These are phyloP conservation scores for Bombycilla garrulus DNA, from an alignment of 2,113 vertebrate species.

Conservation along the genomic window DNA sequence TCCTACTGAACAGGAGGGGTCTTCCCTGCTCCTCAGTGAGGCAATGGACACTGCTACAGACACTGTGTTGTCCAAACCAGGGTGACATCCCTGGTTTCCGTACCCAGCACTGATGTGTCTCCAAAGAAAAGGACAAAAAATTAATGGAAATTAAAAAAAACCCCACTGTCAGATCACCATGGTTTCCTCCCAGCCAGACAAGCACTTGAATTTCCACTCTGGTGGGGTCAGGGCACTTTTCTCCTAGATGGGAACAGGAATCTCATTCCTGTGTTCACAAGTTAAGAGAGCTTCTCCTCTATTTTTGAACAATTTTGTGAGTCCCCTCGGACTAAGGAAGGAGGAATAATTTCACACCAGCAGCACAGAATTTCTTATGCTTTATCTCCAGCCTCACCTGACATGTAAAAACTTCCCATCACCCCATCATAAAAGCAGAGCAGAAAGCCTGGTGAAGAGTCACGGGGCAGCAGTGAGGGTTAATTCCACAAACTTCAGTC, in stretches of 20 bases:
- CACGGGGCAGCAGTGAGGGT: rapidly evolving
- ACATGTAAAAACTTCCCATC: not conserved
- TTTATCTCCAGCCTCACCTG: not conserved
- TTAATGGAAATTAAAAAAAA: not conserved
- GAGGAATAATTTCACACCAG: not conserved
- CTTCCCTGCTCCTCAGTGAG: not conserved
- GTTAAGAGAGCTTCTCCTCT: not conserved
- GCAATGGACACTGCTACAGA: not conserved
- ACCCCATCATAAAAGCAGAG: not conserved
- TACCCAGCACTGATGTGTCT: not conserved
- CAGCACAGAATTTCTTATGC: not conserved
- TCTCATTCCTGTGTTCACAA: not conserved
- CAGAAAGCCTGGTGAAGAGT: not conserved
- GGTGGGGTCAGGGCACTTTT: not conserved
- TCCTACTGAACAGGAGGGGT: not conserved
- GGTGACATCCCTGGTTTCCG: not conserved
- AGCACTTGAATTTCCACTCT: not conserved
- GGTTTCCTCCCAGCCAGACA: not conserved
- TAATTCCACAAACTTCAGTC: not conserved
- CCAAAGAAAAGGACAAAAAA: not conserved
- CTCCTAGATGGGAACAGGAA: not conserved
- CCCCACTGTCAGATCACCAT: no score
- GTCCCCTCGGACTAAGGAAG: not conserved
- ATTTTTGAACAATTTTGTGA: not conserved
- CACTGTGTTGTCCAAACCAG: not conserved